Conservation (phyloP, 2,888 invertebrate species). For the Tribolium freemani region DNA sequence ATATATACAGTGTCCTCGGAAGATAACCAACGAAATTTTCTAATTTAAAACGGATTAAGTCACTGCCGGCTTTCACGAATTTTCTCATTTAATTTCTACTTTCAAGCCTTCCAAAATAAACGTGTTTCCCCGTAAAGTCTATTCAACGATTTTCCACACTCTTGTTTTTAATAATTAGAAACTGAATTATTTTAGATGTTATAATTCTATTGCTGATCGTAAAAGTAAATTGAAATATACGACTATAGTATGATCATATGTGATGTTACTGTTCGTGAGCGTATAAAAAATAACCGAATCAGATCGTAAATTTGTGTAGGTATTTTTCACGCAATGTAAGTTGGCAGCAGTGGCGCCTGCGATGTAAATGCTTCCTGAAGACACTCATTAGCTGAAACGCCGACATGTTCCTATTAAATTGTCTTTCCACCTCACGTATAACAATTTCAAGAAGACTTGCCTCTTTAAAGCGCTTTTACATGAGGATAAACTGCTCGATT, state of each 20-base stretch:
- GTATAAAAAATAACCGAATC: no score
- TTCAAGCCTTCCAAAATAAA: not conserved
- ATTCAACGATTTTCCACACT: no score
- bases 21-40: constrained; percentile 38
- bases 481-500: not conserved
- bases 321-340: not conserved
- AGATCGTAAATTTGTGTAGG: no score
- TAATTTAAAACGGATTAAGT: constrained; percentile 28
- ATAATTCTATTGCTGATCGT: no score
- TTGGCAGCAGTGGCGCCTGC: not conserved
- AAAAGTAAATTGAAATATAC: constrained; percentile 4
- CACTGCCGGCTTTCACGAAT: not conserved
- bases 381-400: constrained; percentile 36
- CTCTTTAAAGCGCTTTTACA: constrained; percentile 1
- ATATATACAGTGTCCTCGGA: constrained; percentile 24
- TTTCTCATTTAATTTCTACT: constrained; percentile 7
- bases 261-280: constrained; percentile 9
- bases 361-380: constrained; percentile 21
- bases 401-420: constrained; percentile 20
- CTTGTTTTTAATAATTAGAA: no score
- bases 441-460: constrained; percentile 28
- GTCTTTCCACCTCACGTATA: constrained; percentile 40
- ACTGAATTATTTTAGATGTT: not conserved
- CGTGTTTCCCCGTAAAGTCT: not conserved
- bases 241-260: constrained; percentile 8